Evolutionary conservation across 23 tunicate genomes (phyloP), one percentile per base, ranked within the genome.

Genomic region (Halocynthia aurantium): DNA sequence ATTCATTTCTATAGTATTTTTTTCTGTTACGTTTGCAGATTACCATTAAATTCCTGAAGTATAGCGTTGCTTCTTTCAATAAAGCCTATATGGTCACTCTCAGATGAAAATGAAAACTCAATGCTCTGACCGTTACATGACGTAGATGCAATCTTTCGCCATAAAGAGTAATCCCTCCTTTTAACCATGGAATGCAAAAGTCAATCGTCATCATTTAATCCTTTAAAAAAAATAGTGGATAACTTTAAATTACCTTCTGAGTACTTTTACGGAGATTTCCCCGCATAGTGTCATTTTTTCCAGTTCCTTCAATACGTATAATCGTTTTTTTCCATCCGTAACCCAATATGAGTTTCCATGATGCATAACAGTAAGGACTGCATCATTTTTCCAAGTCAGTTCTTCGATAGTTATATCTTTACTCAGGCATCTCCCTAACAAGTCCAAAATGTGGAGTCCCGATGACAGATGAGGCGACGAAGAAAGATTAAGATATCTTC

Each of bases 361-460:
- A 49, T 65, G 12, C n/a, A 73, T 77, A 13, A 85, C 90, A 10
- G 84, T 80, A 50, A 85, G 61, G 9, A 79, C 69, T 50, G 74
- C 71, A 17, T 51, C 68, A 70, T 80, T 80, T 7, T 80, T 49
- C 62, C 6, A 22, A 19, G 90, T 85, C 66, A 85, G 22, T 20
- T 85, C 81, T 44, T 67, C 84, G 66, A 74, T 73, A 22, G 76
- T 73, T 15, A 74, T 60, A 69, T 85, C 53, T 19, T 81, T 80
- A 50, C 63, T 54, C 0, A 81, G 19, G 54, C 70, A 61, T 51
- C 68, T 73, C 21, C 84, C 73, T 6, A 85, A 55, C 10, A 85
- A 74, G 60, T 85, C 90, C 44, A 80, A 6, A 7, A 85, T 84
- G 65, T 80, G 85, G 55, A 77, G 64, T 12, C 90, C 90, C 51